Evolutionary conservation across 2,888 invertebrate genomes (phyloP), one percentile per base, ranked within the genome.

Genomic region (Latrodectus elegans): DNA sequence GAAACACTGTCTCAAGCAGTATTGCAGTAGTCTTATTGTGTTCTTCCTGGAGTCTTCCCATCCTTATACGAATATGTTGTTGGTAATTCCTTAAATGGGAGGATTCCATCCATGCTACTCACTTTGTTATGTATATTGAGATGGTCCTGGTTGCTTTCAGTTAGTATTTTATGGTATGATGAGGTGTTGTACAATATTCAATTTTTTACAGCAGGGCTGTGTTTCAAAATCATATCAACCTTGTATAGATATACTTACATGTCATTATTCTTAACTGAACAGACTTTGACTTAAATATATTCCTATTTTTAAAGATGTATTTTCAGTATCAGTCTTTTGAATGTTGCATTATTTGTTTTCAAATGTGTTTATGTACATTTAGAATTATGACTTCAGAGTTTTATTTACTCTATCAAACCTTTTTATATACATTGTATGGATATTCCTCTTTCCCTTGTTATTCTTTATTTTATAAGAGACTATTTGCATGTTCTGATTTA

Each of bases 1-100:
- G 53, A 74, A 8, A 38, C 53, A 55, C 26, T 26, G 55, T 9
- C 26, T 11, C 8, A 55, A 68, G 71, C 76, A 86, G 65, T 86
- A 15, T 70, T 68, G 49, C 75, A 67, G 71, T 53, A 77, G 73
- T 67, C 72, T 72, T 68, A 26, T 67, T 82, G 26, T 67, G 15
- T 53, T 53, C 84, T 65, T 75, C 22, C 70, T 75, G 82, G 84
- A 88, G 84, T 88, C 88, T 88, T 88, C 88, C 84, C 84, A 82
- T 85, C 78, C 82, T 77, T 88, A 82, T 77, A 80, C 53, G 73
- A 76, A 81, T 80, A 70, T 74, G 65, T 76, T 76, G 71, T 77
- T 73, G 72, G 53, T 55, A 65, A 78, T 75, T 84, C 71, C 80
- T 88, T 75, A 83, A 76, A 83, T 84, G 88, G 88, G 88, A 80